Evolutionary conservation across 2,888 invertebrate species (phyloP), one percentile per base, ranked within the genome.

Genomic region (Schizotus pectinicornis): DNA sequence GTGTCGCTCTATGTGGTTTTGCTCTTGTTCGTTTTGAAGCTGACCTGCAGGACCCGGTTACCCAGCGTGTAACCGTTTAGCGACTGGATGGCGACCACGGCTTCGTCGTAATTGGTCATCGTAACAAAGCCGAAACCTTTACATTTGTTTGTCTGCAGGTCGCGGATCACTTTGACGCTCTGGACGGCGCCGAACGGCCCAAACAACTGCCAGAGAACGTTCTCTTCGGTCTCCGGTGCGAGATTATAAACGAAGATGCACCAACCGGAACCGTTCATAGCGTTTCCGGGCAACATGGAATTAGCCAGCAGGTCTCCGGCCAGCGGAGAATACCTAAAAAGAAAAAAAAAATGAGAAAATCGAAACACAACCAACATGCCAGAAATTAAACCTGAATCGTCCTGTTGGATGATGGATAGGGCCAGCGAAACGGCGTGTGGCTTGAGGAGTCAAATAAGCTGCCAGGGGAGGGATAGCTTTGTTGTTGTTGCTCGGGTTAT

Each of bases 71-170:
- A 96, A 75, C 97, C 97, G 81, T 98, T 97, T 77, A 98, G 85
- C 67, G 94, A 94, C 82, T 95, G 94, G 77, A 97, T 97, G 71
- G 98, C 97, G 74, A 95, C 92, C 65, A 95, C 90, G 59, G 97
- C 95, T 82, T 98, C 97, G 76, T 97, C 96, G 79, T 98, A 97
- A 82, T 96, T 95, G 79, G 95, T 95, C 97, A 98, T 98, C 67
- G 96, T 96, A 70, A 98, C 96, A 81, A 97, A 97, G 70, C 96
- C 98, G 81, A 96, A 98, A 65, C 98, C 98, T 85, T 96, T 97
- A 85, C 97, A 97, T 82, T 97, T 97, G 84, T 95, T 95, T 68
- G 95, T 95, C 58, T 72, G 72, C 74, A 94, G 88, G 85, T 97
- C 96, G 76, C 95, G 89, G 78, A 96, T 94, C 73, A 97, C 95